Evolutionary conservation across 2,113 vertebrate species (phyloP).

Genomic region (Pontoporia blainvillei): DNA sequence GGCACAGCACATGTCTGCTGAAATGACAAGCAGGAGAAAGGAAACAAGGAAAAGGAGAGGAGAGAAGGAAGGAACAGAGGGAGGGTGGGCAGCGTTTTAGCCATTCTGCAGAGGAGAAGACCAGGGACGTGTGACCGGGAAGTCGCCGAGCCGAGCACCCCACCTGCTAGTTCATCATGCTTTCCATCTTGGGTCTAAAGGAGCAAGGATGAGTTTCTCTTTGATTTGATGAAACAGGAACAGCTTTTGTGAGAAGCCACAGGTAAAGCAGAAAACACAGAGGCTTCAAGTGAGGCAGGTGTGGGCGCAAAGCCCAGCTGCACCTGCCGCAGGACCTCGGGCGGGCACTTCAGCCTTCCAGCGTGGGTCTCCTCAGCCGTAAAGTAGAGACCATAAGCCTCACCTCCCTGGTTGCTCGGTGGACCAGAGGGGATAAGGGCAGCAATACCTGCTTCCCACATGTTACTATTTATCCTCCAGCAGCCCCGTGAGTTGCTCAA

Average conservation of each 20-base stretch:
- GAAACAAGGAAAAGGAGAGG: neutral
- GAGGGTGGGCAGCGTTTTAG: fast-evolving
- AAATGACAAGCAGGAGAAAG: neutral
- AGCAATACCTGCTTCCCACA: neutral
- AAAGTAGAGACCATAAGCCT: neutral
- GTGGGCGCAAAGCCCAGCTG: neutral
- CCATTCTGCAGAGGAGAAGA: neutral
- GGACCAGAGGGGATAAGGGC: neutral
- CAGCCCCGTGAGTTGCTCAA: neutral
- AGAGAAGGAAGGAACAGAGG: neutral
- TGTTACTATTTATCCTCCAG: neutral
- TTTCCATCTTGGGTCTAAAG: neutral
- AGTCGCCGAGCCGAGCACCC: neutral
- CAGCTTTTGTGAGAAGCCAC: fast-evolving
- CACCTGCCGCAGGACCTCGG: neutral
- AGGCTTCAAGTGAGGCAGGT: neutral
- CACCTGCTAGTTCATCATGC: neutral
- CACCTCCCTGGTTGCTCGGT: neutral
- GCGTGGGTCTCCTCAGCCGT: neutral
- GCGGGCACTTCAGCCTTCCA: neutral
- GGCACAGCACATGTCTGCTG: fast-evolving
- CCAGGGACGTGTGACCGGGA: fast-evolving
- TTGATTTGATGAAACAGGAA: fast-evolving
- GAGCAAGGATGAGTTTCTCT: neutral
- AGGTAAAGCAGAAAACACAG: fast-evolving